Conservation (phyloP, 2,888 invertebrate genomes). For the Belgica antarctica region DNA sequence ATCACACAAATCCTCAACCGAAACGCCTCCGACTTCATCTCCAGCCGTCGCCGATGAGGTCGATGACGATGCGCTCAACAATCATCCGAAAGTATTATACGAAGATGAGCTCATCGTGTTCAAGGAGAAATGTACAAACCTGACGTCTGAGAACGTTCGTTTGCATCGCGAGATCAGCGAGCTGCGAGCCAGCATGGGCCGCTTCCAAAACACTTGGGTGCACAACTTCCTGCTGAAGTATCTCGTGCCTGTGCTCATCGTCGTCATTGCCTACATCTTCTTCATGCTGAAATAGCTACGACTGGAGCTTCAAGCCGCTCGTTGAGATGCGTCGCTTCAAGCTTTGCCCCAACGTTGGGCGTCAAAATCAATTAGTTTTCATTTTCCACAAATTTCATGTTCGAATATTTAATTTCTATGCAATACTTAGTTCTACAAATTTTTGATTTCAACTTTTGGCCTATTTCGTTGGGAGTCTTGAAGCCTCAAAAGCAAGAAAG, state of each 20-base stretch:
- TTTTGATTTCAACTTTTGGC: no score
- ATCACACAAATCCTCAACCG: background rate
- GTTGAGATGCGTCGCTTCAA: background rate
- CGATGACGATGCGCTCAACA: constrained; percentile 50
- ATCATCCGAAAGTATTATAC: constrained; percentile 49
- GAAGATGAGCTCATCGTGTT: constrained; percentile 54
- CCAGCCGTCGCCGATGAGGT: background rate
- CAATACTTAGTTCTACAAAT: no score
- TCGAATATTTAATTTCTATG: background rate
- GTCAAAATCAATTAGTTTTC: background rate
- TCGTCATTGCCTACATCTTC: constrained; percentile 38
- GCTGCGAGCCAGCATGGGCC: constrained; percentile 48
- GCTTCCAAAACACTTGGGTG: constrained; percentile 47
- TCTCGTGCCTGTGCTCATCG: constrained; percentile 37
- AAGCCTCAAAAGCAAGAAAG: no score
- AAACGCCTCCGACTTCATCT: background rate
- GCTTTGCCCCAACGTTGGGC: no score
- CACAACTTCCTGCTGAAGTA: constrained; percentile 48
- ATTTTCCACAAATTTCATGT: background rate
- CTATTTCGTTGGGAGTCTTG: no score
- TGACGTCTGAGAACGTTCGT: constrained; percentile 50
- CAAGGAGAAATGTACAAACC: constrained; percentile 52
- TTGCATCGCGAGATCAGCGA: constrained; percentile 51
- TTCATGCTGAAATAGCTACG: constrained; percentile 21
- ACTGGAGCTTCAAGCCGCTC: background rate